phyloP scores from a whole-genome alignment of 1,140 invertebrate genomes.

The Colletes latitarsis region DNA sequence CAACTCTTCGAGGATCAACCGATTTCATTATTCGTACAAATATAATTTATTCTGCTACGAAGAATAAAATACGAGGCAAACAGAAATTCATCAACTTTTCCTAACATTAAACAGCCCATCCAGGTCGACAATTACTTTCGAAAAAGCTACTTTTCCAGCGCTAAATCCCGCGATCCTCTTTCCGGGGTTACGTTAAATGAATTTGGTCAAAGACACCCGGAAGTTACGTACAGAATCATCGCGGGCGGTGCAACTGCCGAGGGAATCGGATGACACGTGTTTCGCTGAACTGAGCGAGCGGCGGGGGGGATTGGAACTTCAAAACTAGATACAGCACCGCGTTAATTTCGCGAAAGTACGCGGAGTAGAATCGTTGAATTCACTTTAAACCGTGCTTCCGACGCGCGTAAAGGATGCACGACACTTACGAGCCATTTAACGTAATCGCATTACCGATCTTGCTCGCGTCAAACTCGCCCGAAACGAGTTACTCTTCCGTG shows the following conservation, averaged over 20 bases:
- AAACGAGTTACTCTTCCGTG: background rate
- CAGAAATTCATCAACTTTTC: too few species aligned
- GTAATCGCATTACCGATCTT: constrained; percentile 1
- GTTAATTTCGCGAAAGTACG: constrained; percentile 32
- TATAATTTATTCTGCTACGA: too few species aligned
- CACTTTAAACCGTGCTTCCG: background rate
- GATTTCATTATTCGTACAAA: too few species aligned
- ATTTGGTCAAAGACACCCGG: background rate
- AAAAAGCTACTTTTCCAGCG: too few species aligned
- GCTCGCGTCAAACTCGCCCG: background rate
- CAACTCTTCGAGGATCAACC: too few species aligned
- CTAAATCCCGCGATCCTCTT: too few species aligned
- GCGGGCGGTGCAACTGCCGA: background rate
- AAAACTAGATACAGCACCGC: constrained; percentile 18
- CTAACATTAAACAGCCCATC: too few species aligned
- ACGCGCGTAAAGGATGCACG: background rate
- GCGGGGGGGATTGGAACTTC: constrained; percentile 1
- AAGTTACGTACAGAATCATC: constrained; percentile 7
- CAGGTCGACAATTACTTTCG: too few species aligned
- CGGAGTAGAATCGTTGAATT: constrained; percentile 8
- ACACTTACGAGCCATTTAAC: background rate
- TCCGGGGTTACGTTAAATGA: background rate
- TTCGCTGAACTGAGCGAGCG: constrained; percentile 3
- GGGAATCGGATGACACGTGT: constrained; percentile 41
- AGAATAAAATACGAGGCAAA: too few species aligned